Evolutionary conservation across 2,797 vertebrate genomes (phyloP), one percentile per base, ranked within the genome.

Genomic region (Allobates femoralis): DNA sequence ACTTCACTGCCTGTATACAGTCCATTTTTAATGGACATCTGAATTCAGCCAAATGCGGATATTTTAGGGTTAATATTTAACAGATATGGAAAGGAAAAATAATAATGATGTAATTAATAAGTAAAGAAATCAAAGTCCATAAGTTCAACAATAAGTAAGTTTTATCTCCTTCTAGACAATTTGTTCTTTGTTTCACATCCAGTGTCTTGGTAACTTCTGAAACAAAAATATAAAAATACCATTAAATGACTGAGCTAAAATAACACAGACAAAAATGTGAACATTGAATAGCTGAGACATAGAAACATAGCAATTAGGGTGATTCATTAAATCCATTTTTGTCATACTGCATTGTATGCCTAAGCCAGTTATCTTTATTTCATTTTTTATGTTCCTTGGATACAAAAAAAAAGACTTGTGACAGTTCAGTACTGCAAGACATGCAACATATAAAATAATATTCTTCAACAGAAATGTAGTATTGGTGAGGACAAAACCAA

Each of bases 251-350:
- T 81, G 37, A 50, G 26, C 79, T 81, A 30, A 67, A 77, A 81
- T 64, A 58, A 11, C 60, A 67, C 60, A 51, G 32, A 30, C 3
- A 46, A 81, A 51, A 32, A 28, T 30, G 79, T 18, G 60, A 30
- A 66, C 60, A 66, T 50, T 19, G 26, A 50, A 62, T 51, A 77
- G 83, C 74, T 56, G 71, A 28, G 7, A 62, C 56, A 23, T 77
- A 77, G 71, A 84, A 77, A 84, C 56, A 66, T 37, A 28, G 28
- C 41, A 62, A 84, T 84, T 62, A 66, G 53, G 32, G 37, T 76
- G 58, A 84, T 84, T 84, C 83, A 84, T 84, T 76, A 53, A 77
- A 50, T 74, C 28, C 12, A 30, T 77, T 64, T 84, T 19, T 84
- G 69, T 32, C 51, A 19, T 64, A 8, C 51, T 32, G 23, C 11